Evolutionary conservation across 2,797 vertebrate species (phyloP), one percentile per base, ranked within the genome.

Genomic region (Halcyon badia): DNA sequence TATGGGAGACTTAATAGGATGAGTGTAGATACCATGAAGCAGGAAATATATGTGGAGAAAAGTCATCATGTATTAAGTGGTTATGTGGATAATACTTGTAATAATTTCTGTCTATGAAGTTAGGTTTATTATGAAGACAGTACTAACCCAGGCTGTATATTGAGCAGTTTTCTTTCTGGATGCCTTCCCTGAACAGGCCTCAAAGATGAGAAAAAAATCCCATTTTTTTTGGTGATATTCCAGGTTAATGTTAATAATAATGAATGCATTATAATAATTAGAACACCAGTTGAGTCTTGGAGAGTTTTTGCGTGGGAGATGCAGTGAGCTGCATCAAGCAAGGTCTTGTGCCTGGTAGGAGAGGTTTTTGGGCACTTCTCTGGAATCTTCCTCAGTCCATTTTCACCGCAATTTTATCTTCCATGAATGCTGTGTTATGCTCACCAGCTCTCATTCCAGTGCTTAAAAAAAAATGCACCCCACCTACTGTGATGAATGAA

Each of bases 401-500:
- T 69, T 90, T 72, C 68, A 62, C 17, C 41, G 18, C 42, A 8
- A 57, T 21, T 90, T 49, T 77, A 7, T 58, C 72, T 79, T 68
- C 49, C 70, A 31, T n/a, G 14, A 14, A 9, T 25, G 71, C 86
- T 61, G 33, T 17, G 90, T 80, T 87, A 37, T 85, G 56, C 94
- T 77, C 82, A 33, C 20, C 83, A 71, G 65, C 58, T 90, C 62
- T 90, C 79, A 65, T 85, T 95, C 81, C 84, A 72, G 35, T 7
- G 48, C 57, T 86, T 61, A 42, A 17, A 92, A 91, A 91, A 91
- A 90, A 94, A 95, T 82, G 86, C 10, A 86, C 89, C 83, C 87
- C 93, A 83, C 95, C 94, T 97, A 87, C 42, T 72, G 68, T 81
- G 87, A 70, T 57, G 80, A 82, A 92, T 81, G 82, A 90, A 80